These are phyloP conservation scores for Chydorus sphaericus DNA, from an alignment of 2,888 invertebrate genomes.

Conservation along the genomic window DNA sequence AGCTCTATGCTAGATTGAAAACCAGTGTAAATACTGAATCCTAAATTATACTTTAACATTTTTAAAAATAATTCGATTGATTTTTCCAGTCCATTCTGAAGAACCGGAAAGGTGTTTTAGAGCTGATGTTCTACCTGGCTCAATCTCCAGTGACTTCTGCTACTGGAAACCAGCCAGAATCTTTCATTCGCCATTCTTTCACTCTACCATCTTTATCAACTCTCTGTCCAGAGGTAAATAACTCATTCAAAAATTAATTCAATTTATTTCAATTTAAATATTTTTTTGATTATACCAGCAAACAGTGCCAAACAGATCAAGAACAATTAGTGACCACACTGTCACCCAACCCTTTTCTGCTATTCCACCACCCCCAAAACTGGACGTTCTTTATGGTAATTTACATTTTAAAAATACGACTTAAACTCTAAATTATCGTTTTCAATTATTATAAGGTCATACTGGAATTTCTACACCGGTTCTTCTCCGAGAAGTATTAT, in stretches of 20 bases:
- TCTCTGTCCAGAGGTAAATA: background rate
- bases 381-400: no score
- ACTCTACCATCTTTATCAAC: background rate
- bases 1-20: constrained; percentile 31
- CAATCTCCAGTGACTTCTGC: background rate
- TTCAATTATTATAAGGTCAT: constrained; percentile 15
- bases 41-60: background rate
- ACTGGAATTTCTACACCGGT: constrained; percentile 24
- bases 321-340: background rate
- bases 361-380: no score
- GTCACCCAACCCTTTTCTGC: no score
- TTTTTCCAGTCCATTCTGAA: constrained; percentile 39
- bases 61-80: background rate
- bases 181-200: background rate
- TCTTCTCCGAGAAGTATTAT: constrained; percentile 50
- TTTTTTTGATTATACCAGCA: background rate
- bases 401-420: no score
- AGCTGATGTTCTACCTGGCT: constrained; percentile 30
- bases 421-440: background rate
- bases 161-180: no score
- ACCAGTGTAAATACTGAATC: constrained; percentile 24
- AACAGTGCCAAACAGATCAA: background rate
- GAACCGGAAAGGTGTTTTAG: constrained; percentile 42
- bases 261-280: background rate
- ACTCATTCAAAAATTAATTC: background rate